A percentile compares a stretch with the other conserved stretches of the same genome.
Conservation (phyloP, 92 coral and sea anemone species). For the Phenganax subtilis region DNA sequence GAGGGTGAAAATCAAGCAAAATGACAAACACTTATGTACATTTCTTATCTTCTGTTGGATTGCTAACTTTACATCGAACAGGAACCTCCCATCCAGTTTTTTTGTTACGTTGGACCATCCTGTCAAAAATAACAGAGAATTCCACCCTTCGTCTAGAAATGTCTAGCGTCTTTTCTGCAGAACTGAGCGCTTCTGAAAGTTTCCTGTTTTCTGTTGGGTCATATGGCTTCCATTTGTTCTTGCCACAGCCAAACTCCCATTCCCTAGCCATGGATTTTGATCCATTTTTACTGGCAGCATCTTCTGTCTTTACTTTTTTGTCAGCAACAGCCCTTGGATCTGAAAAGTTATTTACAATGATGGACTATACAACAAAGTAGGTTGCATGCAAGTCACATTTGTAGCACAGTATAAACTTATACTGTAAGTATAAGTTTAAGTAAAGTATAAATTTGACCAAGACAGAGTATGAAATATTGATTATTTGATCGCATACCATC, state of each 20-base stretch:
- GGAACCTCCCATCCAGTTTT: constrained; percentile 90
- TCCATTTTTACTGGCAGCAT: background rate
- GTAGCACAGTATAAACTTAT: background rate
- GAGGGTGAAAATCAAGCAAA: background rate
- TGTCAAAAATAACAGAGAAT: constrained; percentile 59
- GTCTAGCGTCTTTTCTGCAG: constrained; percentile 54
- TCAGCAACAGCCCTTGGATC: background rate
- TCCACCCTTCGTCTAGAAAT: constrained; percentile 53
- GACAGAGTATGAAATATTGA: no score
- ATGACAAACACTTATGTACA: background rate
- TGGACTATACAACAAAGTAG: background rate
- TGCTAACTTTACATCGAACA: constrained; percentile 63
- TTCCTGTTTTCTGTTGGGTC: constrained; percentile 54
- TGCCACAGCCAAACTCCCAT: constrained; percentile 73
- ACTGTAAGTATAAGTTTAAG: no score
- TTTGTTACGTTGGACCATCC: constrained; percentile 84
- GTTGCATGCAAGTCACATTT: background rate
- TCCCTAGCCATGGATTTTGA: background rate
- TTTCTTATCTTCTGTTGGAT: constrained; percentile 37
- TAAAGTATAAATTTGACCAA: no score
- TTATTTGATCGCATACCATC: background rate
- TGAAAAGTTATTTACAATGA: background rate
- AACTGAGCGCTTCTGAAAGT: constrained; percentile 58
- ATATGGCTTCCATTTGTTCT: constrained; percentile 60
- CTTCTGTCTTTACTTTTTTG: constrained; percentile 27